Conservation (phyloP, 2,113 vertebrate species). For the Rallus limicola region DNA sequence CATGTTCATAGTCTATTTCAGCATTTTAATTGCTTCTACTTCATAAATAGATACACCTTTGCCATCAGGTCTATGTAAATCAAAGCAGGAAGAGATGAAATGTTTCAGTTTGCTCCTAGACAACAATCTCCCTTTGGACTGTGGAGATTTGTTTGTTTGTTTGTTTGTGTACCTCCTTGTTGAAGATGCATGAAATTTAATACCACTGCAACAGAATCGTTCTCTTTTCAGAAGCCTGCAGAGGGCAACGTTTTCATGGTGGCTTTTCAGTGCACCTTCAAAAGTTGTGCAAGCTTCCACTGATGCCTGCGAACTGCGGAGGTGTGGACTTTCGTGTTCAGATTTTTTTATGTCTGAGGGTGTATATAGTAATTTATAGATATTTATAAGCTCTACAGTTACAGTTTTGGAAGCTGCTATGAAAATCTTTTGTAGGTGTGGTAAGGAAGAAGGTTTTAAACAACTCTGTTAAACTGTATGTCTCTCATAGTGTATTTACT, state of each 20-base stretch:
- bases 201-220: not conserved
- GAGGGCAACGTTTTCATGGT: not conserved
- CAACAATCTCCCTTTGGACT: not conserved
- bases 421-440: not conserved
- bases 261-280: not conserved
- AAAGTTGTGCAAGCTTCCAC: not conserved
- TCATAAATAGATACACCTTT: not conserved
- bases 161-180: not conserved
- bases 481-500: not conserved
- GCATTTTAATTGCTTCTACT: not conserved
- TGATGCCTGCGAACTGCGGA: accelerated
- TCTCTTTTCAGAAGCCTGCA: not conserved
- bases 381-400: not conserved
- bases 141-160: not conserved
- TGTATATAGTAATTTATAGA: not conserved
- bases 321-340: accelerated
- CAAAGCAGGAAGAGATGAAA: not conserved
- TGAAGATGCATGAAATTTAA: not conserved
- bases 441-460: not conserved
- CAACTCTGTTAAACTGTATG: not conserved
- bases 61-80: not conserved
- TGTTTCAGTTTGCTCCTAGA: not conserved
- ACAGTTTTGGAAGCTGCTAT: not conserved
- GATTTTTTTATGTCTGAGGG: accelerated
- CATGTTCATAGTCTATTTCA: not conserved